Evolutionary conservation across 2,797 vertebrate genomes (phyloP).

Genomic region (Lagorchestes hirsutus): DNA sequence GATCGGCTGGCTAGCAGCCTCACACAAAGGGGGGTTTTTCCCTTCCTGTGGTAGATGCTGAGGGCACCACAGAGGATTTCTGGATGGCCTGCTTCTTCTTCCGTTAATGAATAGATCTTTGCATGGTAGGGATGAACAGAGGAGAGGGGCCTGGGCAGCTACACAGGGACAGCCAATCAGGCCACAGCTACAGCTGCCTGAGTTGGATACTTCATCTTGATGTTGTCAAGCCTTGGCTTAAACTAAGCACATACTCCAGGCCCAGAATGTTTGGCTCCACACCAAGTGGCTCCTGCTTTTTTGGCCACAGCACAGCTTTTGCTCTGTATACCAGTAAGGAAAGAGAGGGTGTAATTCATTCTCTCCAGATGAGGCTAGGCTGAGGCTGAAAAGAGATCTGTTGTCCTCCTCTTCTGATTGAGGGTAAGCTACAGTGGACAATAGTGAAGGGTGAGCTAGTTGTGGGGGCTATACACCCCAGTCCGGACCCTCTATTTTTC

Average conservation of each 20-base stretch:
- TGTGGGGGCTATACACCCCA: background rate
- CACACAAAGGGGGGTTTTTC: background rate
- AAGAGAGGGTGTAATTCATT: conserved; percentile 34
- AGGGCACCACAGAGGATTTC: conserved; percentile 20
- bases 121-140: background rate
- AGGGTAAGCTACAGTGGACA: background rate
- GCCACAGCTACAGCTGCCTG: conserved; percentile 2
- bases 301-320: conserved; percentile 45
- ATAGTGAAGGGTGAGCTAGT: background rate
- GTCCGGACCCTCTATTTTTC: background rate
- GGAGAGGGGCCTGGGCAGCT: background rate
- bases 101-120: background rate
- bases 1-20: background rate
- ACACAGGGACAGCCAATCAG: background rate
- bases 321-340: conserved; percentile 38
- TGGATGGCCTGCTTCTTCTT: background rate
- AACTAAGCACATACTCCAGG: background rate
- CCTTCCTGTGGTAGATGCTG: background rate
- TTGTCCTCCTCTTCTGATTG: conserved; percentile 37
- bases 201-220: conserved; percentile 2
- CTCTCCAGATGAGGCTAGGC: conserved; percentile 29
- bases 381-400: conserved; percentile 13
- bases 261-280: conserved; percentile 43
- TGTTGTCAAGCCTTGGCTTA: conserved; percentile 37
- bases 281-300: conserved; percentile 47